Conservation (phyloP, 2,113 vertebrate genomes). For the Grammomys dolichurus region DNA sequence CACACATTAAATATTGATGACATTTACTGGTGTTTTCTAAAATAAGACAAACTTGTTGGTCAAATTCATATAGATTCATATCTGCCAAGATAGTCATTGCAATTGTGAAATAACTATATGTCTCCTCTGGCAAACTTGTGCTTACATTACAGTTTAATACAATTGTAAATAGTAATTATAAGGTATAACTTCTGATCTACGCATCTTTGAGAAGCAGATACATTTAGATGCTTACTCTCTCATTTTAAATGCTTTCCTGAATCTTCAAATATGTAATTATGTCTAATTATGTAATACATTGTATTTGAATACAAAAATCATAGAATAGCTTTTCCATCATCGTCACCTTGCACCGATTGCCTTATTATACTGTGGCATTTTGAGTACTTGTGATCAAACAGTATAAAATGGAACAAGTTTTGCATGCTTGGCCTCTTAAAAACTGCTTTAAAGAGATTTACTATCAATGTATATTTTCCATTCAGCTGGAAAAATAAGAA, state of each 20-base stretch:
- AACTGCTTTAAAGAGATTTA: constrained; percentile 82
- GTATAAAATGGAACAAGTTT: constrained; percentile 81
- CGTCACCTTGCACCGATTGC: constrained; percentile 67
- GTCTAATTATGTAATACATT: constrained; percentile 78
- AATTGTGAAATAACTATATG: constrained; percentile 58
- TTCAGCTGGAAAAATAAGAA: constrained; percentile 83
- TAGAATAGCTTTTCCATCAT: constrained; percentile 70
- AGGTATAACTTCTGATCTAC: constrained; percentile 70
- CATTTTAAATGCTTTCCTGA: constrained; percentile 70
- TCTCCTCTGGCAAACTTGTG: constrained; percentile 73
- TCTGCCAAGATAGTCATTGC: constrained; percentile 20
- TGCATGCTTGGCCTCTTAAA: constrained; percentile 78
- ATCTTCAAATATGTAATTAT: constrained; percentile 82
- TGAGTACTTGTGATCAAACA: constrained; percentile 83
- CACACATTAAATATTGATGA: not conserved
- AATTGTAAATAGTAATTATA: constrained; percentile 81
- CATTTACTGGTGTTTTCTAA: not conserved
- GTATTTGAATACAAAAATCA: constrained; percentile 74
- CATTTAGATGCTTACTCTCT: constrained; percentile 76
- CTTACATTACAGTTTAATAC: constrained; percentile 72
- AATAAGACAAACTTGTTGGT: constrained; percentile 9
- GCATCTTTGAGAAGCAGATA: constrained; percentile 63
- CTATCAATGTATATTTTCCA: constrained; percentile 83
- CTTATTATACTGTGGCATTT: constrained; percentile 79
- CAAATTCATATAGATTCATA: constrained; percentile 42